phyloP scores from a whole-genome alignment of 2,113 vertebrate species.

The Melanerpes aurifrons region DNA sequence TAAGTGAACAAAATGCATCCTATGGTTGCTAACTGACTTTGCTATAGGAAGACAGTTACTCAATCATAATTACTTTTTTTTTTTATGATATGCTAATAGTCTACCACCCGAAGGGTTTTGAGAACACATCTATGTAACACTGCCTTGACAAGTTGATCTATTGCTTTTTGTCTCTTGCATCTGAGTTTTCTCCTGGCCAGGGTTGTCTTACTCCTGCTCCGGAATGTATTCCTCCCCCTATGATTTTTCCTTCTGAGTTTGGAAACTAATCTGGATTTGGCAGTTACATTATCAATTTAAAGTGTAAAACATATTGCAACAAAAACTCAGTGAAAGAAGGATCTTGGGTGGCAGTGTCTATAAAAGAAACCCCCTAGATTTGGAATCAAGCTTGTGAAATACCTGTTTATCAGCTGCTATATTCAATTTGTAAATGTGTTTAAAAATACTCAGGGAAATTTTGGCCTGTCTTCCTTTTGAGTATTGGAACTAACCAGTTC shows the following conservation, averaged over 20 bases:
- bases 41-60: not conserved
- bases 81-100: not conserved
- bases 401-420: not conserved
- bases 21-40: not conserved
- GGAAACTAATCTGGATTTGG: not conserved
- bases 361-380: not conserved
- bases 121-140: not conserved
- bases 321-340: not conserved
- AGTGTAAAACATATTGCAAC: not conserved
- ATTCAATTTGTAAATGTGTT: not conserved
- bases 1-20: not conserved
- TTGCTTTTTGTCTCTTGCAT: not conserved
- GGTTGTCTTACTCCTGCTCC: constrained; percentile 4
- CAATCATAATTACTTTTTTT: not conserved
- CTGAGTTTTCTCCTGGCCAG: not conserved
- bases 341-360: not conserved
- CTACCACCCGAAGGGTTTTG: not conserved
- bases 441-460: not conserved
- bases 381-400: not conserved
- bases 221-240: not conserved
- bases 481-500: constrained; percentile 35
- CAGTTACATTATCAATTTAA: not conserved
- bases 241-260: not conserved
- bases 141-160: not conserved
- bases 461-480: constrained; percentile 5